Evolutionary conservation across 2,113 vertebrate species (phyloP).

Genomic region (Lates calcarifer): DNA sequence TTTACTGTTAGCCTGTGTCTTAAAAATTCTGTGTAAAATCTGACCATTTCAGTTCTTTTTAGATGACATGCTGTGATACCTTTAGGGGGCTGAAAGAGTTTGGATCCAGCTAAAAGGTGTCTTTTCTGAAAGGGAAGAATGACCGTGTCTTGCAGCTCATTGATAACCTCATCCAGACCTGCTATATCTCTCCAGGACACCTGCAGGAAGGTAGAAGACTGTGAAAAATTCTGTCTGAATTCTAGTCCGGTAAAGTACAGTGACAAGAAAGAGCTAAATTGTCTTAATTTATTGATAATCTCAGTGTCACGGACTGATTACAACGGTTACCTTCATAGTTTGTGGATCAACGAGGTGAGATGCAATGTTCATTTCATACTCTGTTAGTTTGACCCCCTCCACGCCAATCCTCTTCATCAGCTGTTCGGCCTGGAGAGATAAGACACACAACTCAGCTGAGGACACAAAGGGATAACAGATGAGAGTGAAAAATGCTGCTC

Average conservation of each 20-base stretch:
- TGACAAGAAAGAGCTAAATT: background rate
- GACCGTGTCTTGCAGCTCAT: conserved; percentile 85
- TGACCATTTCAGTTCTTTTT: background rate
- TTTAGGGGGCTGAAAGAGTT: conserved; percentile 87
- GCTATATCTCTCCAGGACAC: conserved; percentile 87
- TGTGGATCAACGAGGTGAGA: conserved; percentile 85
- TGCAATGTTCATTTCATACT: conserved; percentile 88
- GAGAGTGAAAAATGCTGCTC: background rate
- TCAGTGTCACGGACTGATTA: background rate
- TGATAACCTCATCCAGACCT: conserved; percentile 85
- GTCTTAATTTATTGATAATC: background rate
- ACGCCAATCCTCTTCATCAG: conserved; percentile 87
- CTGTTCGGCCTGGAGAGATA: conserved; percentile 79
- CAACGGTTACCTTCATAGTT: conserved; percentile 80
- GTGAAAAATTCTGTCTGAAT: background rate
- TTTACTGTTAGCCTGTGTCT: background rate
- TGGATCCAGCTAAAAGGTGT: conserved; percentile 83
- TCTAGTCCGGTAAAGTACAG: background rate
- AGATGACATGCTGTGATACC: conserved; percentile 64
- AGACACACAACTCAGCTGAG: conserved; percentile 20
- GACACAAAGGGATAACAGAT: background rate
- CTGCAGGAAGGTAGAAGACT: conserved; percentile 57
- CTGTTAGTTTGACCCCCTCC: conserved; percentile 84
- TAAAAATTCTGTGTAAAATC: background rate
- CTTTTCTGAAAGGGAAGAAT: conserved; percentile 87